Percentiles rank a stretch among this genome's conserved stretches.
These are phyloP conservation scores for Epizoanthus illoricatus DNA, from an alignment of 92 coral and sea anemone genomes.

Conservation along the genomic window DNA sequence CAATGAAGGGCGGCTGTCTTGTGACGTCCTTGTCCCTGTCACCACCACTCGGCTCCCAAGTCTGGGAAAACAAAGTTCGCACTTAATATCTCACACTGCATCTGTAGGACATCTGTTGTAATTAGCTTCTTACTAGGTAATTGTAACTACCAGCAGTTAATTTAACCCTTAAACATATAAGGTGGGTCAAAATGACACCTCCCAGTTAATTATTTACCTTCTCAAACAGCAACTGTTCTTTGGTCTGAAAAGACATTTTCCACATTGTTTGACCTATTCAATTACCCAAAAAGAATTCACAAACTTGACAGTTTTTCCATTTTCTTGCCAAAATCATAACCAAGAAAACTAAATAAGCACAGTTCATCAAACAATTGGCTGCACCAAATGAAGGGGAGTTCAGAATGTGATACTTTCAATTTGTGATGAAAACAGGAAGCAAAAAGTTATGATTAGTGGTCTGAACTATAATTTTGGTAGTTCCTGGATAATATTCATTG, in stretches of 20 bases:
- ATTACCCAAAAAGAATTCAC: too few species aligned
- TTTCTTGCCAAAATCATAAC: too few species aligned
- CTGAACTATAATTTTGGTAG: too few species aligned
- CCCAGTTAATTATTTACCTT: neutral
- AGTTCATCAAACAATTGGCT: too few species aligned
- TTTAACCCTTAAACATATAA: neutral
- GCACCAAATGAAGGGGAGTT: too few species aligned
- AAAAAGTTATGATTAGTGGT: too few species aligned
- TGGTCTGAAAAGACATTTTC: neutral
- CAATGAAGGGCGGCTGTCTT: conserved; percentile 81
- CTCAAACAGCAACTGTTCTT: neutral
- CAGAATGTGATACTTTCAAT: too few species aligned
- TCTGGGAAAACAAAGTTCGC: conserved; percentile 36
- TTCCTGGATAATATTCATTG: too few species aligned
- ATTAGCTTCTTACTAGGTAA: neutral
- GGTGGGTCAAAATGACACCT: too few species aligned
- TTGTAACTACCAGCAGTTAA: neutral
- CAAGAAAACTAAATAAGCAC: too few species aligned
- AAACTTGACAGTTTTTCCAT: too few species aligned
- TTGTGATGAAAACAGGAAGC: too few species aligned
- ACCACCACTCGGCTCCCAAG: conserved; percentile 88
- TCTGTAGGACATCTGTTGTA: neutral
- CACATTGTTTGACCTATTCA: neutral
- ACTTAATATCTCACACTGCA: neutral
- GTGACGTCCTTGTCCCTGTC: conserved; percentile 69